A percentile compares a stretch with the other conserved stretches of the same genome.
Evolutionary conservation across 2,888 invertebrate genomes (phyloP).

Genomic region (Eupithecia centaureata): DNA sequence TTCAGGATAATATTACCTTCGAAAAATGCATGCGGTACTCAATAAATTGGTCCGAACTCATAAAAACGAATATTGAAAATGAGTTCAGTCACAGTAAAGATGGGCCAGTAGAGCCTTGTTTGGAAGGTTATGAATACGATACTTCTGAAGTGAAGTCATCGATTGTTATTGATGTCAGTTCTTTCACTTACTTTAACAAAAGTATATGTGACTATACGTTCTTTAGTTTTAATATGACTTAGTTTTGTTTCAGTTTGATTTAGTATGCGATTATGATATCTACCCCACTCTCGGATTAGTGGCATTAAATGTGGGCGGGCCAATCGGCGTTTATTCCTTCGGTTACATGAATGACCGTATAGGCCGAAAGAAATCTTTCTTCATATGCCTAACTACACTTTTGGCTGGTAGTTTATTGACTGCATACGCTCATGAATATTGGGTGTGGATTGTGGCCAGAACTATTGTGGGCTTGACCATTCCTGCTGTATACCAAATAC

Average conservation of each 20-base stretch:
- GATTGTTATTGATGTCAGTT: constrained; percentile 91
- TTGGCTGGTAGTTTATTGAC: constrained; percentile 91
- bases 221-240: background rate
- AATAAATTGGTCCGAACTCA: constrained; percentile 87
- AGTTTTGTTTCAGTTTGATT: constrained; percentile 88
- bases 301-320: constrained; percentile 94
- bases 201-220: too few relatives aligned
- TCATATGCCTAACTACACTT: constrained; percentile 92
- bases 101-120: constrained; percentile 88
- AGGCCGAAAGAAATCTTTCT: constrained; percentile 93
- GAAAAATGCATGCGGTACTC: constrained; percentile 89
- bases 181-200: background rate
- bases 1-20: constrained; percentile 79
- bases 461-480: constrained; percentile 94
- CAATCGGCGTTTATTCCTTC: constrained; percentile 94
- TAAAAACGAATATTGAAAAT: constrained; percentile 62
- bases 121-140: constrained; percentile 92
- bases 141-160: constrained; percentile 88
- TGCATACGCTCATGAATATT: constrained; percentile 90
- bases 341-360: constrained; percentile 94
- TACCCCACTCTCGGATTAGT: constrained; percentile 94
- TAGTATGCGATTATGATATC: constrained; percentile 93
- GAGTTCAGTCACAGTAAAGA: constrained; percentile 69
- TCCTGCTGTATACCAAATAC: constrained; percentile 96
- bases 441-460: constrained; percentile 92